A percentile compares a stretch with the other conserved stretches of the same genome.
These are phyloP conservation scores for Clistopyga incitator DNA, from an alignment of 2,888 invertebrate species.

Conservation along the genomic window DNA sequence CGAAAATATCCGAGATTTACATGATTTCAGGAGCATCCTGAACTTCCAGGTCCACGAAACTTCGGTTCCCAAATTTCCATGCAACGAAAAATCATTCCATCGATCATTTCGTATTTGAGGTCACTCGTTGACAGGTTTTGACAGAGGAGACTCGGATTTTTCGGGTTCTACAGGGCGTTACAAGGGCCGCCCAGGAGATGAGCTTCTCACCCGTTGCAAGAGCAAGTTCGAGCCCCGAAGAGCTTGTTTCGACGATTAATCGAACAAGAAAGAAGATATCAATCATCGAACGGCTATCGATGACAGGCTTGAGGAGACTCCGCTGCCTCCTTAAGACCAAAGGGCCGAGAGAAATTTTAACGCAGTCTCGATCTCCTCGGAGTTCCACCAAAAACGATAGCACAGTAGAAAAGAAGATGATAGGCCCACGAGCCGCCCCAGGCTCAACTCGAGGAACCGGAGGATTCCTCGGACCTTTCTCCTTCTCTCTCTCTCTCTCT, in stretches of 20 bases:
- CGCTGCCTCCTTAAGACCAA: background rate
- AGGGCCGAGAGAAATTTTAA: slow-evolving; percentile 23
- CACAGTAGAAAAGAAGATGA: slow-evolving; percentile 15
- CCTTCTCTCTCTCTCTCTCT: slow-evolving; percentile 33
- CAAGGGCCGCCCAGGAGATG: background rate
- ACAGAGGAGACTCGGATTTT: background rate
- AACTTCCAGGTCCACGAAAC: too few species aligned
- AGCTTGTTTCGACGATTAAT: slow-evolving; percentile 67
- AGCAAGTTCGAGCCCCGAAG: background rate
- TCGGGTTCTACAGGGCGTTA: background rate
- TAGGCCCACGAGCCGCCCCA: background rate
- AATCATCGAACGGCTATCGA: slow-evolving; percentile 69
- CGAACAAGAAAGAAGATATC: slow-evolving; percentile 63
- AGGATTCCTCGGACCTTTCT: slow-evolving; percentile 20
- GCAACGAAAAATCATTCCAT: background rate
- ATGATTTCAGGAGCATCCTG: too few species aligned
- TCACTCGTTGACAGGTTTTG: slow-evolving; percentile 27
- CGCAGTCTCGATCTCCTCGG: slow-evolving; percentile 2
- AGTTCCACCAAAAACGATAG: background rate
- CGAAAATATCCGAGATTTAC: too few species aligned
- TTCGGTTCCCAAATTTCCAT: background rate
- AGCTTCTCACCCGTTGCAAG: background rate
- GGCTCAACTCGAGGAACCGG: slow-evolving; percentile 17
- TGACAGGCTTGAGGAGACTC: slow-evolving; percentile 60
- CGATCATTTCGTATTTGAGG: slow-evolving; percentile 16